These are phyloP conservation scores for Camponotus pennsylvanicus DNA, from an alignment of 1,140 invertebrate genomes.

Conservation along the genomic window DNA sequence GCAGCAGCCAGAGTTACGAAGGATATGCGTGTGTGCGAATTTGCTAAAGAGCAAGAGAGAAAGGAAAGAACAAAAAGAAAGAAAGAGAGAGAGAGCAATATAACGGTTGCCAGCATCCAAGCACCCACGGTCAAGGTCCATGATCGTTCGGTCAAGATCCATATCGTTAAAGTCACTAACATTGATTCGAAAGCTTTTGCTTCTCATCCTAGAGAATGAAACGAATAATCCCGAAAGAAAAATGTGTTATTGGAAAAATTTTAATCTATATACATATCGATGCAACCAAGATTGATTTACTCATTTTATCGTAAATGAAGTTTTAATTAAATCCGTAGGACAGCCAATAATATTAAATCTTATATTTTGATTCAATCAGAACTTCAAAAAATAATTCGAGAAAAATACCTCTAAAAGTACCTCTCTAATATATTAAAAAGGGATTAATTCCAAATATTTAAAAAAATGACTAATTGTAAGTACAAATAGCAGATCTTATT, in stretches of 20 bases:
- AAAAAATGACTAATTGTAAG: neutral
- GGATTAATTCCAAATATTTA: neutral
- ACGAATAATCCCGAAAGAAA: neutral
- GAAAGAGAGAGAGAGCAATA: neutral
- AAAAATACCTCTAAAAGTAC: neutral
- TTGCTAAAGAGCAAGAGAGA: neutral
- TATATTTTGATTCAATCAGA: neutral
- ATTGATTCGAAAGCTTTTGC: neutral
- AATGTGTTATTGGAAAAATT: neutral
- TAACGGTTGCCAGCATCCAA: constrained; percentile 23
- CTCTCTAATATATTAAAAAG: neutral
- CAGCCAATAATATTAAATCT: neutral
- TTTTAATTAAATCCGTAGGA: neutral
- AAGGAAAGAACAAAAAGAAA: no score
- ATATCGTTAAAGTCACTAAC: neutral
- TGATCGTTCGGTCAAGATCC: constrained; percentile 32
- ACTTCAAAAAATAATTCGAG: neutral
- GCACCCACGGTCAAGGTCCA: constrained; percentile 9
- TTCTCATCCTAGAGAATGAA: neutral
- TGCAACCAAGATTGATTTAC: neutral
- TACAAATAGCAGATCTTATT: neutral
- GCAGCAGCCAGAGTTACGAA: constrained; percentile 44
- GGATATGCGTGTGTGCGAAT: constrained; percentile 20
- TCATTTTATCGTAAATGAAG: neutral
- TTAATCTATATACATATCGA: neutral